Base-by-base conservation (phyloP, 2,797 vertebrate genomes). In the Coracias cyanogaster region DNA sequence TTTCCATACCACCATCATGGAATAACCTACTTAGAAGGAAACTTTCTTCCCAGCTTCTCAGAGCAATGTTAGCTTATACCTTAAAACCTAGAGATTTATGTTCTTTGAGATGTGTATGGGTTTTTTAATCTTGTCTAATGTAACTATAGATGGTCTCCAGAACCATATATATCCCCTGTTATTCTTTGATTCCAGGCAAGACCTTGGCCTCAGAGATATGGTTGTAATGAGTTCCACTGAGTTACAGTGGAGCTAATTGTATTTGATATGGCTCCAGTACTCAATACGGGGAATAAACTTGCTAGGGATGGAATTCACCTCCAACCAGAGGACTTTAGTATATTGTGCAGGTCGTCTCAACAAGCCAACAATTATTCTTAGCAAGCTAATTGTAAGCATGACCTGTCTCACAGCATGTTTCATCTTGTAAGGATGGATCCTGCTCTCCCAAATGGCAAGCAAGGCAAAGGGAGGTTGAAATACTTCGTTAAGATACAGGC, bases 171-270 rank as follows among this genome's bases (percentile, higher is more conserved):
- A 84, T 93, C 48, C 37, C 78, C 13, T 1, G 0, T 82, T 90
- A 13, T 29, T 87, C 82, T 96, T 86, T 92, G 78, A 73, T 86
- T 93, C 78, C 55, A 92, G 70, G 26, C 66, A 73, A 73, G 48
- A 61, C 28, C 48, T 92, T 84, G 82, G 70, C 46, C 58, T 45
- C 28, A 10, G 51, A 58, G 83, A 45, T 60, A 72, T 84, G 60
- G 25, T 72, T 12, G 0, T 72, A 78, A 48, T 4, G 73, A 58
- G 39, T 45, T 89, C 51, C 39, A 19, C 49, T 52, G 67, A 82
- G 70, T 79, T 91, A 66, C 39, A 69, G 58, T 48, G 84, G 66
- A 76, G 26, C 10, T 72, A 43, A 93, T 65, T 84, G 37, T 79
- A 16, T 61, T 85, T 82, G 58, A 72, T 92, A 49, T 58, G 89